Evolutionary conservation across 2,113 vertebrate species (phyloP).

Genomic region (Grammomys surdaster): DNA sequence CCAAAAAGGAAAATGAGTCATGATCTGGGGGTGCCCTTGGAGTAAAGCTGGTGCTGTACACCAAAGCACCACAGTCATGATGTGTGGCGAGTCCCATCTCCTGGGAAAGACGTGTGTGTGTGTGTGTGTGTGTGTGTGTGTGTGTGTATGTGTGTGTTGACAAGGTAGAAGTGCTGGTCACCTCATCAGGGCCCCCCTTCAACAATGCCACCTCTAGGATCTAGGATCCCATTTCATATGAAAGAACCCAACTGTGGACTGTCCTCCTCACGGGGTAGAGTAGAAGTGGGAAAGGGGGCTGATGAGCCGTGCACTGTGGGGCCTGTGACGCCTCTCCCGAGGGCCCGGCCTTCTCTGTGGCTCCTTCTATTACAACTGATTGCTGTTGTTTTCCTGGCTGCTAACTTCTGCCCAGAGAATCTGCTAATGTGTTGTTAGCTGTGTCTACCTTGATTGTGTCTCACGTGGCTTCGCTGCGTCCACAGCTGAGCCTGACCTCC

Average conservation of each 20-base stretch:
- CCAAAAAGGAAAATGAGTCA: not conserved
- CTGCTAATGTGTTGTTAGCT: not conserved
- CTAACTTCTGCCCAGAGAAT: not conserved
- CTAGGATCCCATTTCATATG: not conserved
- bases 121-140: not conserved
- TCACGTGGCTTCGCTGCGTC: fast-evolving
- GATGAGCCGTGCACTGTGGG: not conserved
- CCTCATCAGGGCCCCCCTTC: not conserved
- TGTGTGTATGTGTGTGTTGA: not conserved
- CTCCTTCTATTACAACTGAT: not conserved
- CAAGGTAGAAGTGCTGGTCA: not conserved
- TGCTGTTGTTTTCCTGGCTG: not conserved
- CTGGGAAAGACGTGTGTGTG: not conserved
- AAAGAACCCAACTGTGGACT: not conserved
- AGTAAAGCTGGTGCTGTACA: too few species aligned
- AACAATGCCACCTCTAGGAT: not conserved
- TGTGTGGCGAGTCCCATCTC: not conserved
- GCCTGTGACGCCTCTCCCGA: too few species aligned
- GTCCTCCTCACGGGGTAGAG: not conserved
- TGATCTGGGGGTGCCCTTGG: not conserved
- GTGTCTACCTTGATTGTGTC: not conserved
- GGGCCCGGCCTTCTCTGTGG: too few species aligned
- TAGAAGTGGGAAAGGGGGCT: too few species aligned
- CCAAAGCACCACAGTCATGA: not conserved
- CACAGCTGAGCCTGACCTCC: fast-evolving